Conservation (phyloP, 2,888 invertebrate genomes). For the Agrenia bidenticulata region DNA sequence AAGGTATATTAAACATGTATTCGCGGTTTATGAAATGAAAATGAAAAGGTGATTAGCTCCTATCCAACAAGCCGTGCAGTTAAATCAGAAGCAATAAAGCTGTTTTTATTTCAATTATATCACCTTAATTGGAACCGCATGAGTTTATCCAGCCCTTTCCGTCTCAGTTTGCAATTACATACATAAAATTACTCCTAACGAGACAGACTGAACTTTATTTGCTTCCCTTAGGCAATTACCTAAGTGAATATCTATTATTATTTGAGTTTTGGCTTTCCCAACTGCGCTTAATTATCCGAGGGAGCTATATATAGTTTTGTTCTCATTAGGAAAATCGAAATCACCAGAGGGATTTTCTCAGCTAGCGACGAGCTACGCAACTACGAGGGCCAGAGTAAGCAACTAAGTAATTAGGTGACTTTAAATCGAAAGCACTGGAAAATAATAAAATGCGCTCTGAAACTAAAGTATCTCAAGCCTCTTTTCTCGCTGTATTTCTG, state of each 20-base stretch:
- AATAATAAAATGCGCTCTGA: conserved; percentile 10
- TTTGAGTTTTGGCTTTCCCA: conserved; percentile 5
- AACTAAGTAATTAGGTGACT: conserved; percentile 17
- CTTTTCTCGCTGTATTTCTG: too few species aligned
- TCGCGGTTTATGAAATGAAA: neutral
- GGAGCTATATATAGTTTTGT: neutral
- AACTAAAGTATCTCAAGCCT: too few species aligned
- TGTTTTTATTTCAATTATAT: conserved; percentile 23
- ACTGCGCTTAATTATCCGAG: neutral
- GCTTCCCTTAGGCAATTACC: conserved; percentile 10
- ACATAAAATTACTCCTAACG: conserved; percentile 12
- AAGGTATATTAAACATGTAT: neutral
- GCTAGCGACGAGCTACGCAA: too few species aligned
- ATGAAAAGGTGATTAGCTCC: too few species aligned
- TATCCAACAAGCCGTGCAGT: too few species aligned
- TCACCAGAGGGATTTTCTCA: conserved; percentile 5
- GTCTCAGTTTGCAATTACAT: conserved; percentile 11
- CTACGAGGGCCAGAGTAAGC: neutral
- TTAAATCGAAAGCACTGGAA: conserved; percentile 10
- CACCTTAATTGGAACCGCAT: conserved; percentile 13
- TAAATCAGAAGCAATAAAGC: neutral
- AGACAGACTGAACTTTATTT: neutral
- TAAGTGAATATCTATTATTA: conserved; percentile 14
- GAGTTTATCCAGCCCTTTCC: neutral
- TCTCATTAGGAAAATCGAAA: conserved; percentile 11